Base-by-base conservation (phyloP, 2,888 invertebrate species). In the Eupeodes luniger region DNA sequence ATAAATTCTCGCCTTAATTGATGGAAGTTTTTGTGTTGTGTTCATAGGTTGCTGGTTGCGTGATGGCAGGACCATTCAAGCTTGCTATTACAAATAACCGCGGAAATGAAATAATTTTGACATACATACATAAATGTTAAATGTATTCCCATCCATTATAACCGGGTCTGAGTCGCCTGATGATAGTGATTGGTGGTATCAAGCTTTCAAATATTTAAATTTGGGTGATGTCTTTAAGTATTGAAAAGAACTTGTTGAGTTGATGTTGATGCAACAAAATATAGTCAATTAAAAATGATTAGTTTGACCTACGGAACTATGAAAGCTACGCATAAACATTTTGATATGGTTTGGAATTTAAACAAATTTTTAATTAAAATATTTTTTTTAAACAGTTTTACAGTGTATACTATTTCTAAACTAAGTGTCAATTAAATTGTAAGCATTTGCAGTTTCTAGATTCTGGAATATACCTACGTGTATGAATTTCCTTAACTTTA, bases 1-100 rank as follows among this genome's bases (percentile, higher is more conserved):
- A 79, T 70, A 82, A 78, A 62, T 79, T 47, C 16, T 64, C 11
- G 64, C 59, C 86, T 80, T 80, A 83, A 87, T 83, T 87, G 86
- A 87, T 87, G 83, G 47, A 83, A 70, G 70, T 79, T 83, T 81
- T 75, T 79, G 78, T 70, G 82, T 75, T 79, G 86, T 55, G 79
- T 79, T 75, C 57, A 78, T 27, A 64, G 69, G 78, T 66, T 62
- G 62, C 74, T 47, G 67, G 55, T 53, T 12, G 12, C 40, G 57
- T 16, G 9, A n/a, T 53, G 9, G 44, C n/a, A 27, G n/a, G 57
- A 75, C 27, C 70, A 66, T 27, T 70, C 40, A n/a, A 14, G 16
- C 78, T 27, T 59, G 27, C 11, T 47, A 49, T 59, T 57, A 7
- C 47, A 61, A 57, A 49, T 14, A 34, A 47, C 51, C 55, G 55